Evolutionary conservation across 2,888 invertebrate species (phyloP), one percentile per base, ranked within the genome.

Genomic region (Apeira syringaria): DNA sequence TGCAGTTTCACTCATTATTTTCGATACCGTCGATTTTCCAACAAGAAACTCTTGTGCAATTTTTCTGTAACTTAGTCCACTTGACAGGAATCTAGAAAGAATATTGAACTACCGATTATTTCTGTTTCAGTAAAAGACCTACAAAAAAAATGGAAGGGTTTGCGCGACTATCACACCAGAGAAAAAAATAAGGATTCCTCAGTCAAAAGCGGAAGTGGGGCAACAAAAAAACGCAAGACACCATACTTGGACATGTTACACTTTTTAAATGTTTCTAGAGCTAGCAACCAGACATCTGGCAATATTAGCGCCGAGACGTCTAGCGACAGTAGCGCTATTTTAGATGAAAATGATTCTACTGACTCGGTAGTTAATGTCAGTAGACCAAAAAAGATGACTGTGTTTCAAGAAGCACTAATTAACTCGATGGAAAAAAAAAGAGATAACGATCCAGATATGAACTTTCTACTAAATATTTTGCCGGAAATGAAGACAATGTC

Each of bases 111-210:
- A 32, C 25, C 25, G 25, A 17, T 36, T 38, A 26, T 56, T 51
- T 48, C 22, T 41, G 27, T 65, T 65, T 47, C 66, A 66, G 66
- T 62, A 37, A 42, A 52, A 53, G 56, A 63, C 25, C 40, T 67
- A 42, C 61, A 64, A 52, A 64, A 61, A 67, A 64, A 58, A 15
- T 66, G 62, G 65, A 66, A 66, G 33, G 58, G 60, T 30, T 44
- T 63, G n/a, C 56, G 64, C 5, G 66, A 66, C 47, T 60, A 63
- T 44, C 52, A 55, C 37, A 50, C 47, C n/a, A 50, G 64, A 52
- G 59, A 63, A 41, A 55, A 56, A 49, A 50, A 57, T 31, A 65
- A 62, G 28, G 53, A 52, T 30, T 32, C 38, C 4, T 24, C 13
- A 1, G 35, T 44, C 40, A 49, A 55, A 46, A 51, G 43, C 28